These are phyloP conservation scores for Scrobipalpa atriplicella DNA, from an alignment of 2,888 invertebrate genomes.

Conservation along the genomic window DNA sequence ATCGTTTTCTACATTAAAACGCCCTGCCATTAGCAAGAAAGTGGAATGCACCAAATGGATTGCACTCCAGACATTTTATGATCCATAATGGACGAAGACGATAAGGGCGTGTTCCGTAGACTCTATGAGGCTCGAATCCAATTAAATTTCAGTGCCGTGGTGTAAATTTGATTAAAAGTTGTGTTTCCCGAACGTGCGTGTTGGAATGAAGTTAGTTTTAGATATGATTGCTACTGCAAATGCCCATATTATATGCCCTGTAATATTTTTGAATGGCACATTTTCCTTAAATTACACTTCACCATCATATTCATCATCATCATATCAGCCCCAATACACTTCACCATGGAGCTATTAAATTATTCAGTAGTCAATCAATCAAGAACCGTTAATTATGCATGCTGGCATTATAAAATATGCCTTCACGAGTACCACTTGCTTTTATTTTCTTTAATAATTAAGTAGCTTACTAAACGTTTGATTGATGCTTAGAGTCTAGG, in stretches of 20 bases:
- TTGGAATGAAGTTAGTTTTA: neutral
- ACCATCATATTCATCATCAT: no score
- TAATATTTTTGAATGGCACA: no score
- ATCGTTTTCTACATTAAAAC: slow-evolving; percentile 41
- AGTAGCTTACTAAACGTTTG: no score
- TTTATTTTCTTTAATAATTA: no score
- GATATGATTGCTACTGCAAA: neutral
- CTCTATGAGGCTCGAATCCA: slow-evolving; percentile 15
- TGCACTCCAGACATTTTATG: slow-evolving; percentile 57
- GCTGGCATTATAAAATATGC: no score
- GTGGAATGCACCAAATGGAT: slow-evolving; percentile 66
- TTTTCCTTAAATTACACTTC: no score
- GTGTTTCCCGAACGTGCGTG: neutral
- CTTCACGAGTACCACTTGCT: no score
- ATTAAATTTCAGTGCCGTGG: neutral
- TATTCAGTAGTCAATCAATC: no score
- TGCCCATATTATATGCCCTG: slow-evolving; percentile 56
- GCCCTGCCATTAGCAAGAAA: slow-evolving; percentile 32
- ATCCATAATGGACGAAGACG: slow-evolving; percentile 54
- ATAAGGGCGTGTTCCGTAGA: slow-evolving; percentile 30
- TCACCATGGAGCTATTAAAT: no score
- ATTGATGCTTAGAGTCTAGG: no score
- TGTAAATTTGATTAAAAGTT: slow-evolving; percentile 6
- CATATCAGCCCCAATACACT: no score
- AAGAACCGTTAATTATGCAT: no score